Percentiles rank a stretch among this genome's conserved stretches.
Conservation (phyloP, 2,797 vertebrate species). For the Sebastes oblongus region DNA sequence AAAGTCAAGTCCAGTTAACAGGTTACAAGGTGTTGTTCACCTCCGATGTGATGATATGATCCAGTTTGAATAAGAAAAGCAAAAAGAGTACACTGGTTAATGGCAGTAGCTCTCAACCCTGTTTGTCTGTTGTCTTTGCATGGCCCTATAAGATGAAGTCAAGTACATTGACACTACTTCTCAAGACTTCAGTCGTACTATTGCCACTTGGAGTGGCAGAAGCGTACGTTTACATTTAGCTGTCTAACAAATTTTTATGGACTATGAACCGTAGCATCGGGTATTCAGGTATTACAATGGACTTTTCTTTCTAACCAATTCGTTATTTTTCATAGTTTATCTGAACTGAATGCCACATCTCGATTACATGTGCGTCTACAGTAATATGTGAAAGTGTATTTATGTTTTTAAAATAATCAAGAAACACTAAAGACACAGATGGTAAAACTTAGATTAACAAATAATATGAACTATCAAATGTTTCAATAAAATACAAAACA, state of each 20-base stretch:
- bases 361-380: not conserved
- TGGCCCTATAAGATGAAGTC: not conserved
- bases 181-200: no score
- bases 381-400: not conserved
- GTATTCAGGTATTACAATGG: not conserved
- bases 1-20: not conserved
- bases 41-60: not conserved
- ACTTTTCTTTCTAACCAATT: not conserved
- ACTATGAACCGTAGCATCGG: not conserved
- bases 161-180: not conserved
- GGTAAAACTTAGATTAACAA: no score
- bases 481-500: not conserved
- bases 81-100: not conserved
- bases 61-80: not conserved
- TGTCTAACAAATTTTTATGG: not conserved
- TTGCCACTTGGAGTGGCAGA: no score
- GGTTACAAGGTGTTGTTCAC: not conserved
- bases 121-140: not conserved
- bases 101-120: not conserved
- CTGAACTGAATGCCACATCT: not conserved
- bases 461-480: no score
- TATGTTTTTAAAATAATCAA: no score
- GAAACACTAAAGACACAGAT: no score
- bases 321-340: not conserved
- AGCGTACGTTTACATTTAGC: no score